Evolutionary conservation across 2,797 vertebrate genomes (phyloP).

Genomic region (Anabacerthia variegaticeps): DNA sequence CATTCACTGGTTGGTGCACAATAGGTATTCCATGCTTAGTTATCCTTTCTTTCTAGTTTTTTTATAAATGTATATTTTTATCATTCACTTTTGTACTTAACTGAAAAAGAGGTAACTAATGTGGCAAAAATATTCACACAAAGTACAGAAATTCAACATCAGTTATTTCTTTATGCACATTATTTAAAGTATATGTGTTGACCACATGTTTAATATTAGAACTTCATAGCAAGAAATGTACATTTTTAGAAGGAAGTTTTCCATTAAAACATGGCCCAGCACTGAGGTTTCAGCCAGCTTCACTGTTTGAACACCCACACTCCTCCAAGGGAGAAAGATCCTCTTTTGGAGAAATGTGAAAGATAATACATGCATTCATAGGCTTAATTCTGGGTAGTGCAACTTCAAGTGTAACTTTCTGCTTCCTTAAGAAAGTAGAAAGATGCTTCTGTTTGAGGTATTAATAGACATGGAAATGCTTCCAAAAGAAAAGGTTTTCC

Average conservation of each 20-base stretch:
- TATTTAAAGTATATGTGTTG: not conserved
- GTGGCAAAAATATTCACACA: not conserved
- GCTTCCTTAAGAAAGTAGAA: constrained; percentile 7
- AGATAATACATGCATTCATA: not conserved
- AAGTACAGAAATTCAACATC: not conserved
- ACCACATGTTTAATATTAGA: not conserved
- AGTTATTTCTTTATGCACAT: not conserved
- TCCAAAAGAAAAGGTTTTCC: not conserved
- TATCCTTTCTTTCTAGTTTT: not conserved
- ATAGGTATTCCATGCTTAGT: not conserved
- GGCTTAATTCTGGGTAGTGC: not conserved
- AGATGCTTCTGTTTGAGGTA: not conserved
- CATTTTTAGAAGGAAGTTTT: not conserved
- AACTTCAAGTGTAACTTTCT: not conserved
- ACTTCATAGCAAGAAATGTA: not conserved
- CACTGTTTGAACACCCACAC: not conserved
- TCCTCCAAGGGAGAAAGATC: not conserved
- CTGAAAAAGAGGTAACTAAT: not conserved
- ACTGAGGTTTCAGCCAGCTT: not conserved
- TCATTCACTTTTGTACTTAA: not conserved
- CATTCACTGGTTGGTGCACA: not conserved
- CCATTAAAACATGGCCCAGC: not conserved
- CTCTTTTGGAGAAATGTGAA: not conserved
- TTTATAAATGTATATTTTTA: not conserved
- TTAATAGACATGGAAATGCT: constrained; percentile 1